A percentile compares a stretch with the other conserved stretches of the same genome.
These are phyloP conservation scores for Aphidoletes aphidimyza DNA, from an alignment of 2,888 invertebrate genomes.

Conservation along the genomic window DNA sequence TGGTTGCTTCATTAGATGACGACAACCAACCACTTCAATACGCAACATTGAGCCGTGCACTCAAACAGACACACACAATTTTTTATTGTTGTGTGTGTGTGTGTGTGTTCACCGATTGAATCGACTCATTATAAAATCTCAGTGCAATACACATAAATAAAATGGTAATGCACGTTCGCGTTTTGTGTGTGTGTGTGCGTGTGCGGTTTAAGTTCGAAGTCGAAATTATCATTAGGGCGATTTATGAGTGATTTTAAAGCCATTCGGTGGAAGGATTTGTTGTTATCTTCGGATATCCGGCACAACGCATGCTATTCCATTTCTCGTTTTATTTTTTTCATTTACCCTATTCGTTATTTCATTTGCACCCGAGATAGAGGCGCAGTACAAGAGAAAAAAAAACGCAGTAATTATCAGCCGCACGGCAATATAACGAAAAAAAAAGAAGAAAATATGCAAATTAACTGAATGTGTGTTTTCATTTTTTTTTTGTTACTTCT, in stretches of 20 bases:
- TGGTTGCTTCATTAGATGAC: no score
- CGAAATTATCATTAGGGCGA: background rate
- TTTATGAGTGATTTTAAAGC: background rate
- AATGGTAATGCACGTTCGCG: background rate
- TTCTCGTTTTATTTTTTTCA: background rate
- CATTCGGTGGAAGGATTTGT: background rate
- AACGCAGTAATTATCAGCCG: background rate
- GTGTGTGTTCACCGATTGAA: no score
- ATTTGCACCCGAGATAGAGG: background rate
- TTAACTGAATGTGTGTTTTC: background rate
- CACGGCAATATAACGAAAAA: background rate
- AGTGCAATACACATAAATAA: background rate
- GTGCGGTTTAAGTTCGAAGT: background rate
- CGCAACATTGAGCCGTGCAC: no score
- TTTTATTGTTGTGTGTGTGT: no score
- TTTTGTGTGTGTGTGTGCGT: background rate
- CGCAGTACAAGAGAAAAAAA: no score
- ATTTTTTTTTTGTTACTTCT: background rate
- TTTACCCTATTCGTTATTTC: no score
- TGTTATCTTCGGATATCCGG: slow-evolving; percentile 26
- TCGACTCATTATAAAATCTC: background rate
- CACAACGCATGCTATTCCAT: background rate
- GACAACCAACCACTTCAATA: no score
- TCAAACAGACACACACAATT: no score
- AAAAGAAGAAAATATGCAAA: background rate